Conservation (phyloP, 2,888 invertebrate species). For the Patella depressa region DNA sequence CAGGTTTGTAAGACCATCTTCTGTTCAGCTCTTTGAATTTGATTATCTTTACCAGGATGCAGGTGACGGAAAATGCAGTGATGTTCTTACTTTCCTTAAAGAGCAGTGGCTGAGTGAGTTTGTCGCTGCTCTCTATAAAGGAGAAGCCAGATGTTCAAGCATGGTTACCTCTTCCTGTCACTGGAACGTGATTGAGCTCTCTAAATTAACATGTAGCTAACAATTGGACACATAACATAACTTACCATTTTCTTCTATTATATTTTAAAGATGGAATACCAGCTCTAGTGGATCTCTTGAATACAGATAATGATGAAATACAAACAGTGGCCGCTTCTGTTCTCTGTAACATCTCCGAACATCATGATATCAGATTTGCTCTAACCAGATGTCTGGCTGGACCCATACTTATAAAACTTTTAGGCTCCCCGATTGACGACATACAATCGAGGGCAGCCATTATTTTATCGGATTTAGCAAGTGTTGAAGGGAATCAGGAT, state of each 20-base stretch:
- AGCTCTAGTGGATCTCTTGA: constrained; percentile 63
- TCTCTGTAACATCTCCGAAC: constrained; percentile 69
- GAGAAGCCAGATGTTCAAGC: too few species aligned
- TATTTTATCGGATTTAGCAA: constrained; percentile 69
- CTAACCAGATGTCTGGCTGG: constrained; percentile 62
- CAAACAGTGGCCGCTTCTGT: constrained; percentile 69
- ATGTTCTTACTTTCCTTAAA: too few species aligned
- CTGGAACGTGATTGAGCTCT: too few species aligned
- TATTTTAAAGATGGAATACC: constrained; percentile 59
- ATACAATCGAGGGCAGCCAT: constrained; percentile 69
- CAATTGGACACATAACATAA: too few species aligned
- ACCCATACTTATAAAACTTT: constrained; percentile 64
- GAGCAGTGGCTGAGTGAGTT: too few species aligned
- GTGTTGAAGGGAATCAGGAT: constrained; percentile 64
- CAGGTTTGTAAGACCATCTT: constrained; percentile 47
- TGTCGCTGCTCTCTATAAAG: too few species aligned
- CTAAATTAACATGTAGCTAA: too few species aligned
- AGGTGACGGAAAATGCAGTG: too few species aligned
- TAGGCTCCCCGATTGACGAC: constrained; percentile 65
- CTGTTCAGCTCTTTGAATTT: too few species aligned
- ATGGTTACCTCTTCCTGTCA: too few species aligned
- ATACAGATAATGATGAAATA: constrained; percentile 61
- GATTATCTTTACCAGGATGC: too few species aligned
- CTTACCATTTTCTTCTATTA: too few species aligned
- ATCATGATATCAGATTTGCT: constrained; percentile 60